phyloP scores from a whole-genome alignment of 2,113 vertebrate genomes.

The Sinosuthora webbiana region DNA sequence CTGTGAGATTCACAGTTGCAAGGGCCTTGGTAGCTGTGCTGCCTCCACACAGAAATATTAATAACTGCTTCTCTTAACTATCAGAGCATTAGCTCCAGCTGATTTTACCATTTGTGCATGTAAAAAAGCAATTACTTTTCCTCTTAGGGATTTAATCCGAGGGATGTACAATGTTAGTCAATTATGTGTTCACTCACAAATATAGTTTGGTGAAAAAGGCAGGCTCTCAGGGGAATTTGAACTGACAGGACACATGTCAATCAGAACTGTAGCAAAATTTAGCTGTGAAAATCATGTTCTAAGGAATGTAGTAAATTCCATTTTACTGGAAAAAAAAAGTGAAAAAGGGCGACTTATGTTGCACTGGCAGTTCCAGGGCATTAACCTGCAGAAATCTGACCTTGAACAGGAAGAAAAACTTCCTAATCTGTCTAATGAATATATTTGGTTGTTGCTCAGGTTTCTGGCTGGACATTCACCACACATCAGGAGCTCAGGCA shows the following conservation, averaged over 20 bases:
- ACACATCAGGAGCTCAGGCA: neutral
- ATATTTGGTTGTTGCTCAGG: neutral
- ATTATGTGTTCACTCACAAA: neutral
- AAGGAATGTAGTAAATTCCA: neutral
- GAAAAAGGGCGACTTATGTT: neutral
- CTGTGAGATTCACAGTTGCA: neutral
- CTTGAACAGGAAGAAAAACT: neutral
- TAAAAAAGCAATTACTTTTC: slow-evolving; percentile 6
- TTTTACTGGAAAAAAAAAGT: neutral
- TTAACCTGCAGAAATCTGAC: neutral
- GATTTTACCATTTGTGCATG: slow-evolving; percentile 13
- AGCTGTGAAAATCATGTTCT: neutral
- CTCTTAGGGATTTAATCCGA: neutral
- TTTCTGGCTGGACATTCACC: neutral
- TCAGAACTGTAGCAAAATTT: neutral
- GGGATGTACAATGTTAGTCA: neutral
- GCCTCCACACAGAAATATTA: neutral
- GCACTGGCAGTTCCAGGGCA: neutral
- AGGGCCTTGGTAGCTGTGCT: neutral
- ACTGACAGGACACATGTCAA: neutral
- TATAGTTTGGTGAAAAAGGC: neutral
- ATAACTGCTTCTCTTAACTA: slow-evolving; percentile 13
- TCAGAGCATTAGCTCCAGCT: neutral
- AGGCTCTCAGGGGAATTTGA: neutral
- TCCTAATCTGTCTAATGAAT: neutral